Percentiles rank a stretch among this genome's conserved stretches.
These are phyloP conservation scores for Lymantria dispar DNA, from an alignment of 2,888 invertebrate genomes.

Conservation along the genomic window DNA sequence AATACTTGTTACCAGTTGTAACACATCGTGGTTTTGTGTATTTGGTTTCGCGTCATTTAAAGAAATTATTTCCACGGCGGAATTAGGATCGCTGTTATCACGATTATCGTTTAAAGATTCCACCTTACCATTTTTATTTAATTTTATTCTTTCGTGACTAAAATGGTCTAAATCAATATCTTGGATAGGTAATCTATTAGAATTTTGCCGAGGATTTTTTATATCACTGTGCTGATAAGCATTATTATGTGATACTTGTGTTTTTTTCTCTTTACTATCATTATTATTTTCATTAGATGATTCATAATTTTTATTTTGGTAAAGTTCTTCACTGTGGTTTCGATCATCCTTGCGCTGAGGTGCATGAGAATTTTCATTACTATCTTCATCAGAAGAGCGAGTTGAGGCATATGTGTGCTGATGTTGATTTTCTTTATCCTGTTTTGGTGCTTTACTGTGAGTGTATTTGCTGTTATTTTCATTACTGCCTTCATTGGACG, in stretches of 20 bases:
- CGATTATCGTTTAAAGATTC: constrained; percentile 39
- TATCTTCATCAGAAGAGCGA: constrained; percentile 23
- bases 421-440: constrained; percentile 7
- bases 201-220: constrained; percentile 3
- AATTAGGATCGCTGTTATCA: constrained; percentile 32
- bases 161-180: constrained; percentile 55
- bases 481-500: constrained; percentile 26
- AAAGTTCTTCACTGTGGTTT: constrained; percentile 5
- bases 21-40: constrained; percentile 18
- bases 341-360: constrained; percentile 1
- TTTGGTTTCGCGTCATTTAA: constrained; percentile 24
- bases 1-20: constrained; percentile 24
- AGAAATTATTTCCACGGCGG: constrained; percentile 31
- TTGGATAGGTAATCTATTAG: constrained; percentile 33
- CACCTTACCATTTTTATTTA: constrained; percentile 48
- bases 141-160: constrained; percentile 51
- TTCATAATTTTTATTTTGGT: constrained; percentile 2
- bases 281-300: constrained; percentile 26
- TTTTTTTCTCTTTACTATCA: constrained; percentile 11
- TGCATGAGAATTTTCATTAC: constrained; percentile 7
- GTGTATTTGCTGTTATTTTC: not conserved
- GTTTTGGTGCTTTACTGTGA: not conserved
- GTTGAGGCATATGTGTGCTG: not conserved
- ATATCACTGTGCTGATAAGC: not conserved
- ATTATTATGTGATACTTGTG: not conserved